Evolutionary conservation across 2,797 vertebrate species (phyloP).

Genomic region (Cyclura pinguis): DNA sequence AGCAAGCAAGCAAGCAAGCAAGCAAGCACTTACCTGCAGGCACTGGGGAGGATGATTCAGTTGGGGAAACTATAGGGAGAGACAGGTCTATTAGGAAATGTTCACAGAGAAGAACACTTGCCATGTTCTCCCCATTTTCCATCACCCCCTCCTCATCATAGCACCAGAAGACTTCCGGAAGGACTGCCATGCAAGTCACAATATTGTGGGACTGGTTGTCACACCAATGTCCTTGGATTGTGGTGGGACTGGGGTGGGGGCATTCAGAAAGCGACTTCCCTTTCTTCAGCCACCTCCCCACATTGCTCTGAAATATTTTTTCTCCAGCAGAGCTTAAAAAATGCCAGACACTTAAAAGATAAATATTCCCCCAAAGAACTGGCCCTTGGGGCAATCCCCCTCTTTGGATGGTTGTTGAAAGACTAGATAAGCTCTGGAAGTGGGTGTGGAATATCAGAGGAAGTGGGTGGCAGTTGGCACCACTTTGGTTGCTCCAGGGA

Average conservation of each 20-base stretch:
- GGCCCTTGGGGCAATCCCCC: no score
- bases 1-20: no score
- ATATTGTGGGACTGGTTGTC: neutral
- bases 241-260: neutral
- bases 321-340: neutral
- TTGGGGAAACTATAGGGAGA: constrained; percentile 17
- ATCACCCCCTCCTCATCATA: no score
- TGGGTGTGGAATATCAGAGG: neutral
- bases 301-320: neutral
- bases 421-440: neutral
- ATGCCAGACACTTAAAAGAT: neutral
- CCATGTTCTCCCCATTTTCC: no score
- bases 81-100: neutral
- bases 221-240: no score
- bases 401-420: neutral
- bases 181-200: no score
- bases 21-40: constrained; percentile 6
- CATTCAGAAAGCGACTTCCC: neutral
- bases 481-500: neutral
- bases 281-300: neutral
- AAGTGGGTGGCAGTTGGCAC: neutral
- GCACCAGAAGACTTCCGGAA: neutral
- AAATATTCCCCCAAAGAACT: neutral
- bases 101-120: neutral
- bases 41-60: neutral